Evolutionary conservation across 2,888 invertebrate species (phyloP).

Genomic region (Yponomeuta malinellus): DNA sequence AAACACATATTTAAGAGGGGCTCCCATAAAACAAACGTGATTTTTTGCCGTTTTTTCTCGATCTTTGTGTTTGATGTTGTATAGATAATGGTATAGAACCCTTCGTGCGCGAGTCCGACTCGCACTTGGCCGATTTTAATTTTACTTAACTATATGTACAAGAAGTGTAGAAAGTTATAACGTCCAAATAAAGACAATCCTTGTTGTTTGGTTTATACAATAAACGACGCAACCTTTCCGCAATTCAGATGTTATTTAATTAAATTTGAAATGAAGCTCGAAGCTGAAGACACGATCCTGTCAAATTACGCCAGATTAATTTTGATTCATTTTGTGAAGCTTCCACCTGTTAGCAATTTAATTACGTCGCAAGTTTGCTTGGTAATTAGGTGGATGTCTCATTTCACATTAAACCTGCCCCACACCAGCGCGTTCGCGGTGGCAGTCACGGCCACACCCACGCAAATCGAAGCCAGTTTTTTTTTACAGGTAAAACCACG

Average conservation of each 20-base stretch:
- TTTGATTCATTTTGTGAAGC: slow-evolving; percentile 65
- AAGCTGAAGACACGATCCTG: slow-evolving; percentile 45
- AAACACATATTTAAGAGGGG: no score
- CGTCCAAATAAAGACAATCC: neutral
- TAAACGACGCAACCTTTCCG: slow-evolving; percentile 18
- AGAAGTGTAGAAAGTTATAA: no score
- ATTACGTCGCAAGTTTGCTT: slow-evolving; percentile 53
- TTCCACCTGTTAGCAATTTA: slow-evolving; percentile 68
- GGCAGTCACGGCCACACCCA: no score
- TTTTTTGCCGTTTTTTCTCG: no score
- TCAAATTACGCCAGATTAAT: slow-evolving; percentile 66
- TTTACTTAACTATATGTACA: no score
- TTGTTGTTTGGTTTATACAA: neutral
- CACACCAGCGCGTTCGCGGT: neutral
- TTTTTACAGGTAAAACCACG: neutral
- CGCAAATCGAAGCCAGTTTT: neutral
- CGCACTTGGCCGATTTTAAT: no score
- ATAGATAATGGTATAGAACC: no score
- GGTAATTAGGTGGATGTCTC: slow-evolving; percentile 57
- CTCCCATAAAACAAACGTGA: no score
- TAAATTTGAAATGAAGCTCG: slow-evolving; percentile 47
- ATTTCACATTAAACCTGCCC: slow-evolving; percentile 48
- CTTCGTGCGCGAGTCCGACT: no score
- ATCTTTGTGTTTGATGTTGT: no score
- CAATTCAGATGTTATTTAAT: slow-evolving; percentile 47